Conservation (phyloP, 2,888 invertebrate genomes). For the Lycaena phlaeas region DNA sequence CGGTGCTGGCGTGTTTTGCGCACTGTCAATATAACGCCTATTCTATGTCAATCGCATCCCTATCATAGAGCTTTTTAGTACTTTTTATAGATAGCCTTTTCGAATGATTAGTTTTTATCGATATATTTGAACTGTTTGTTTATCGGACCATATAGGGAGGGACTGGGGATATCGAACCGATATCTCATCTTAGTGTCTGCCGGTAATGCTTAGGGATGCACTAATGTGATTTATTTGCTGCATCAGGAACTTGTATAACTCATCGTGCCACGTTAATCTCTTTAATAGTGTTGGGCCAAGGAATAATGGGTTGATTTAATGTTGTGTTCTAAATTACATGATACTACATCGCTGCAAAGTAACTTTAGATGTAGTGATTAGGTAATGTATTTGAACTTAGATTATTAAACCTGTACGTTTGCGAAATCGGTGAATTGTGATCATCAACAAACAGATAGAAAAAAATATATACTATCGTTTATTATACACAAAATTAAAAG, state of each 20-base stretch:
- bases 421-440: no score
- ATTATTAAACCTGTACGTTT: no score
- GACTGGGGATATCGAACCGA: no score
- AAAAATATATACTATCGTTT: no score
- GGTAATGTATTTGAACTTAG: no score
- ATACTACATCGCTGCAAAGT: background rate
- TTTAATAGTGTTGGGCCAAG: constrained; percentile 11
- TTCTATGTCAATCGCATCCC: constrained; percentile 20
- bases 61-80: constrained; percentile 11
- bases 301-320: constrained; percentile 3
- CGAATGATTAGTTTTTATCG: background rate
- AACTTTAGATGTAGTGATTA: no score
- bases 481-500: no score
- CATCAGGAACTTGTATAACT: constrained; percentile 24
- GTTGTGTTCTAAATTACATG: background rate
- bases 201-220: constrained; percentile 29
- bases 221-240: constrained; percentile 37
- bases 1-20: constrained; percentile 11
- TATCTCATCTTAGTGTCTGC: no score
- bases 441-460: no score
- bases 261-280: constrained; percentile 18
- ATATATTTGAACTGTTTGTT: no score
- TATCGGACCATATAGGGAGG: no score
- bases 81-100: background rate
- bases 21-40: constrained; percentile 18